phyloP scores from a whole-genome alignment of 2,797 vertebrate species.

The Poeciliopsis gracilis region DNA sequence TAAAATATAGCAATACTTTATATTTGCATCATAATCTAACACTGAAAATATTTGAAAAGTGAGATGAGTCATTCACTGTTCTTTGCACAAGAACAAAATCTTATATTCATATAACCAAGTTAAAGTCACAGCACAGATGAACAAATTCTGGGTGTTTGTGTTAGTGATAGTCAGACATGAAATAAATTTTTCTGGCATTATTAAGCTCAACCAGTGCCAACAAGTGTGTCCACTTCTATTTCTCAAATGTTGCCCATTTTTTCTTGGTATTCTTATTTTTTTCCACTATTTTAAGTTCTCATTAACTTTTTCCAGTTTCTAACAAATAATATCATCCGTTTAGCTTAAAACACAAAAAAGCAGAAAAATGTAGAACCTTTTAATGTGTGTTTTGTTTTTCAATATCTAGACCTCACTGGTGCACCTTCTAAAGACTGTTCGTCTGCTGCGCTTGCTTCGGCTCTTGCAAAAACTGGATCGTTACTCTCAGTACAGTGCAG shows the following conservation, averaged over 20 bases:
- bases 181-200: not conserved
- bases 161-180: not conserved
- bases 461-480: conserved; percentile 95
- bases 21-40: not conserved
- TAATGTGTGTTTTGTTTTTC: not conserved
- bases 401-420: conserved; percentile 88
- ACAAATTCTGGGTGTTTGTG: not conserved
- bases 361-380: not conserved
- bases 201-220: not conserved
- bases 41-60: not conserved
- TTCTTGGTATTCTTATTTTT: not conserved
- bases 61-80: not conserved
- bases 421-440: conserved; percentile 92
- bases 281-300: not conserved
- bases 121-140: not conserved
- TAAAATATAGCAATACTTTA: not conserved
- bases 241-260: not conserved
- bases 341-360: not conserved
- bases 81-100: not conserved
- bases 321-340: not conserved
- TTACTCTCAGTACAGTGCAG: conserved; percentile 95
- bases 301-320: not conserved
- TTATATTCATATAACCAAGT: not conserved
- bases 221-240: not conserved
- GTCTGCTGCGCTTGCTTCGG: conserved; percentile 90